Conservation (phyloP, 2,113 vertebrate species). For the Protomyctophum bolini region DNA sequence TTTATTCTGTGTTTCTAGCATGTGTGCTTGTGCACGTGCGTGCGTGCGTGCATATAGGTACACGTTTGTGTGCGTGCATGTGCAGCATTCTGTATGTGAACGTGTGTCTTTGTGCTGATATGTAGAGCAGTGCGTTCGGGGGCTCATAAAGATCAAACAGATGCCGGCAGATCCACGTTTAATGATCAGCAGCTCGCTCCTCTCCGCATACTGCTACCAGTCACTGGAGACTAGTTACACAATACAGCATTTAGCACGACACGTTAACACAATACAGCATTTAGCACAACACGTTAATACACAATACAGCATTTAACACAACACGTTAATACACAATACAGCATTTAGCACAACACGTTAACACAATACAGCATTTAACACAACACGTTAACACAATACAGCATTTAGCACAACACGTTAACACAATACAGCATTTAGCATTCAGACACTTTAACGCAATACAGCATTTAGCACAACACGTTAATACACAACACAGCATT, state of each 20-base stretch:
- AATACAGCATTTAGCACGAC: slow-evolving; percentile 75
- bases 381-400: too few relatives aligned
- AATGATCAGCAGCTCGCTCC: slow-evolving; percentile 89
- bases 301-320: too few relatives aligned
- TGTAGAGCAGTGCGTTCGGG: slow-evolving; percentile 77
- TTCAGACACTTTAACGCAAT: too few relatives aligned
- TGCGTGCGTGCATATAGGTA: not conserved
- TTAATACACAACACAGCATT: too few relatives aligned
- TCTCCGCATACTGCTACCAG: slow-evolving; percentile 93
- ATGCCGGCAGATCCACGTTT: slow-evolving; percentile 98
- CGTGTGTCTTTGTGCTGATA: slow-evolving; percentile 66
- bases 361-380: too few relatives aligned
- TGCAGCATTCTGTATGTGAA: slow-evolving; percentile 52
- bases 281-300: too few relatives aligned
- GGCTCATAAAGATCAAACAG: slow-evolving; percentile 97
- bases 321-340: too few relatives aligned
- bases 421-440: too few relatives aligned
- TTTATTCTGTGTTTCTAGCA: not conserved
- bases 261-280: slow-evolving; percentile 82
- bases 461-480: too few relatives aligned
- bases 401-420: too few relatives aligned
- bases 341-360: too few relatives aligned
- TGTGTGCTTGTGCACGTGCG: not conserved
- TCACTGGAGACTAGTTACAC: slow-evolving; percentile 89
- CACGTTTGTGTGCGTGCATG: slow-evolving; percentile 12